These are phyloP conservation scores for Ovibos moschatus DNA, from an alignment of 2,113 vertebrate genomes.

Conservation along the genomic window DNA sequence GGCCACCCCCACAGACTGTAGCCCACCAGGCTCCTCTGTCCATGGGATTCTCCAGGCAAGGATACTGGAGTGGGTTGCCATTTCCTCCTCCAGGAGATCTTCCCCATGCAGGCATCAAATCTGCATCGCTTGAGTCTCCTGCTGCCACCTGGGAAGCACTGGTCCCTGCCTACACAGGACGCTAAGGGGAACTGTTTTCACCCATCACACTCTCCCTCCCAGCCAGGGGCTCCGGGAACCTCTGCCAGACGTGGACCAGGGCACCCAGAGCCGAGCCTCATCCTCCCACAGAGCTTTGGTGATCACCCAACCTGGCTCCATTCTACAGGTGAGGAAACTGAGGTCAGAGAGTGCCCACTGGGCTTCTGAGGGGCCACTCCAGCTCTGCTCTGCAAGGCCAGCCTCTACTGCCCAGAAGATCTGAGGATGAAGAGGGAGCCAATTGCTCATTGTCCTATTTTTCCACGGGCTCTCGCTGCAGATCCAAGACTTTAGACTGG, in stretches of 20 bases:
- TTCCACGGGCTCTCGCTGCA: too few relatives aligned
- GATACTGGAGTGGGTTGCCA: background rate
- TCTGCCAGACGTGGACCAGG: background rate
- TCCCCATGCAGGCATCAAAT: background rate
- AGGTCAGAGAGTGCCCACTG: background rate
- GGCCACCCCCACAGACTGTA: background rate
- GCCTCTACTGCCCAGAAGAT: background rate
- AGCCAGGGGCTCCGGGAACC: background rate
- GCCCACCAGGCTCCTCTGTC: background rate
- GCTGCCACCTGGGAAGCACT: background rate
- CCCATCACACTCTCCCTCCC: background rate
- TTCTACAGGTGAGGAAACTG: background rate
- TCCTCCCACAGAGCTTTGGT: background rate
- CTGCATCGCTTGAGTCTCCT: background rate
- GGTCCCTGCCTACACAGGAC: background rate
- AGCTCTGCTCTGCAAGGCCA: background rate
- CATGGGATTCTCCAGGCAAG: background rate
- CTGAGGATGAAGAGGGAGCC: background rate
- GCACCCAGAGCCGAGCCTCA: background rate
- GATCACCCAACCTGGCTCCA: background rate
- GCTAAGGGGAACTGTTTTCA: background rate
- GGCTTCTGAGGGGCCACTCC: background rate
- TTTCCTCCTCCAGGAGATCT: background rate
- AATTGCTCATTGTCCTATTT: background rate
- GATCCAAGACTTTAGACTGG: background rate